Evolutionary conservation across 2,797 vertebrate genomes (phyloP).

Genomic region (Zalophus californianus): DNA sequence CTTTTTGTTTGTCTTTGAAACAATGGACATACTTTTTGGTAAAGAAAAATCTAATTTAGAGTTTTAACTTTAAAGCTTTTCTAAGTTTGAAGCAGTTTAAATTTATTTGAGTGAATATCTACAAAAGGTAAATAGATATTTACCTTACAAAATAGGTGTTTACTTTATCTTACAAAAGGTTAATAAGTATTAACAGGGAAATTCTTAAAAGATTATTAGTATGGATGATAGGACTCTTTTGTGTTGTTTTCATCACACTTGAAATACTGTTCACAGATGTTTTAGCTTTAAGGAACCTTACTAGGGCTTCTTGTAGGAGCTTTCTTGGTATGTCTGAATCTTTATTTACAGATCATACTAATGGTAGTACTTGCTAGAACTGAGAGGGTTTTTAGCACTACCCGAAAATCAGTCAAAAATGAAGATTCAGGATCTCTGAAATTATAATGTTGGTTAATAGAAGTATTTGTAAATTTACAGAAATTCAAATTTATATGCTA

Average conservation of each 20-base stretch:
- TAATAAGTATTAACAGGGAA: not conserved
- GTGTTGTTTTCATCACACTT: conserved; percentile 3
- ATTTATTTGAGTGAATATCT: conserved; percentile 22
- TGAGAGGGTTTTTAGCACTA: not conserved
- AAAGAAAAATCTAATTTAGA: conserved; percentile 42
- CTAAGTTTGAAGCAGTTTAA: conserved; percentile 39
- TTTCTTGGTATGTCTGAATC: conserved; percentile 21
- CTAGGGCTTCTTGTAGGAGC: not conserved
- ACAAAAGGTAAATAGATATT: not conserved
- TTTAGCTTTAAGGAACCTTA: conserved; percentile 50
- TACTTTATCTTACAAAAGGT: not conserved
- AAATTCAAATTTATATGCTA: conserved; percentile 38
- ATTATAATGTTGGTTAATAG: conserved; percentile 34
- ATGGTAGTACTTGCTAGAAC: not conserved
- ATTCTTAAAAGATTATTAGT: conserved; percentile 56
- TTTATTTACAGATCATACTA: conserved; percentile 16
- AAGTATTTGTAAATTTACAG: conserved; percentile 30
- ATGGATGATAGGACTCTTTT: not conserved
- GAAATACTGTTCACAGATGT: conserved; percentile 9
- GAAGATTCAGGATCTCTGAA: conserved; percentile 39
- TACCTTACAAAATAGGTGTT: not conserved
- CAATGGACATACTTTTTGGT: conserved; percentile 28
- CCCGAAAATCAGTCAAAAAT: conserved; percentile 44
- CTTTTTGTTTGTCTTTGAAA: conserved; percentile 57
- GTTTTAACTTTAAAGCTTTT: not conserved